Evolutionary conservation across 2,113 vertebrate genomes (phyloP).

Genomic region (Equus przewalskii): DNA sequence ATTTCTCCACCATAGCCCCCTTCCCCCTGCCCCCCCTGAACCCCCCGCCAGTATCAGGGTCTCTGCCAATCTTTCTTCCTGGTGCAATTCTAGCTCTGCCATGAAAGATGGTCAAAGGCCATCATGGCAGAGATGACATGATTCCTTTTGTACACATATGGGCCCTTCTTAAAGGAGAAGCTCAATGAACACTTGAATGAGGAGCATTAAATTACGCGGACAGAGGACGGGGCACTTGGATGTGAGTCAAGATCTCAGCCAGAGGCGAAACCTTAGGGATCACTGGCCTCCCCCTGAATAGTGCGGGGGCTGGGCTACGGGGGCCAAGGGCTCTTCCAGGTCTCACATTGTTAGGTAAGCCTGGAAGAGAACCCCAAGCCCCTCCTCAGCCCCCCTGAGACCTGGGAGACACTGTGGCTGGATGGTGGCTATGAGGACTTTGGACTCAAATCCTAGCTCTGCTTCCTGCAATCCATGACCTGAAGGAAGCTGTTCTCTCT

Average conservation of each 20-base stretch:
- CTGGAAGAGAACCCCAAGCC: background rate
- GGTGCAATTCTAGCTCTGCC: background rate
- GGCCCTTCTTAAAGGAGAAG: background rate
- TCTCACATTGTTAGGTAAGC: background rate
- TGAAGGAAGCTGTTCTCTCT: background rate
- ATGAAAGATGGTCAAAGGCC: background rate
- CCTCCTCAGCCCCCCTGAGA: background rate
- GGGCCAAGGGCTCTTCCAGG: background rate
- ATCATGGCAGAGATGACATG: background rate
- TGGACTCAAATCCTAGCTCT: background rate
- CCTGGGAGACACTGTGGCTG: background rate
- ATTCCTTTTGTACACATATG: background rate
- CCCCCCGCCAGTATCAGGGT: background rate
- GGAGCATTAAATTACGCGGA: background rate
- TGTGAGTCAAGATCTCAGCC: background rate
- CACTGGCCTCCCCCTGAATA: background rate
- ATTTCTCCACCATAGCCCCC: background rate
- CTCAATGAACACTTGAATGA: background rate
- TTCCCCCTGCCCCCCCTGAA: too few relatives aligned
- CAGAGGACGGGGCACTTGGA: background rate
- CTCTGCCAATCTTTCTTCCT: background rate
- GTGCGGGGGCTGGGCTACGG: background rate
- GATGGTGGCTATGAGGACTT: background rate
- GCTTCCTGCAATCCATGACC: background rate
- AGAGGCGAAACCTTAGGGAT: background rate